These are phyloP conservation scores for Daboia siamensis DNA, from an alignment of 2,113 vertebrate species.

Conservation along the genomic window DNA sequence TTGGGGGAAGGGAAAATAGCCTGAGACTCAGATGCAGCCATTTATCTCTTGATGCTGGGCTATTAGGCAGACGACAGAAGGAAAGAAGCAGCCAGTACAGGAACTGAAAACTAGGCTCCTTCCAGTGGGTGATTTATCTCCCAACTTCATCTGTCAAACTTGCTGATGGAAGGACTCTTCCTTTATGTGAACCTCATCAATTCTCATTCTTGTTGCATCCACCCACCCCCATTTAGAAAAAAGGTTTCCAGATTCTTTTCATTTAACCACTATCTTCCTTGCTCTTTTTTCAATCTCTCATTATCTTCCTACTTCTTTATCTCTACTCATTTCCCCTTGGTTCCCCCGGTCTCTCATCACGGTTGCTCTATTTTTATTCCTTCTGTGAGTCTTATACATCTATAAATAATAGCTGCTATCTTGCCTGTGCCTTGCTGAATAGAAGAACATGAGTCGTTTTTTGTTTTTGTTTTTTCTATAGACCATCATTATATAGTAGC, in stretches of 20 bases:
- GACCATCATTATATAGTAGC: not conserved
- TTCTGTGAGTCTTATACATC: not conserved
- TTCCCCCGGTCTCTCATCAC: not conserved
- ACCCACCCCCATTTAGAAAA: slow-evolving; percentile 38
- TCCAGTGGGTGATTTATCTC: slow-evolving; percentile 63
- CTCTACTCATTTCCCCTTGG: not conserved
- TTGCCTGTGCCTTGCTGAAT: not conserved
- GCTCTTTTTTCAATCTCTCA: not conserved
- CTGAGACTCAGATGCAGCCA: slow-evolving; percentile 52
- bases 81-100: slow-evolving; percentile 43
- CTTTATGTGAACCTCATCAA: slow-evolving; percentile 69
- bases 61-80: slow-evolving; percentile 58
- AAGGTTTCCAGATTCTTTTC: slow-evolving; percentile 44
- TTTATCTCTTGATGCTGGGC: slow-evolving; percentile 52
- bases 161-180: slow-evolving; percentile 70
- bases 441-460: not conserved
- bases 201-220: slow-evolving; percentile 65
- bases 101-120: slow-evolving; percentile 44
- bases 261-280: slow-evolving; percentile 23
- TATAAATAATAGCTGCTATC: not conserved
- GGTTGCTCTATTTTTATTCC: not conserved
- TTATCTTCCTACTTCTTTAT: not conserved
- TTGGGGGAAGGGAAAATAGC: not conserved
- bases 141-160: slow-evolving; percentile 65
- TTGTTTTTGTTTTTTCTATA: not conserved